These are phyloP conservation scores for Callopanchax toddi DNA, from an alignment of 2,113 vertebrate species.

Conservation along the genomic window DNA sequence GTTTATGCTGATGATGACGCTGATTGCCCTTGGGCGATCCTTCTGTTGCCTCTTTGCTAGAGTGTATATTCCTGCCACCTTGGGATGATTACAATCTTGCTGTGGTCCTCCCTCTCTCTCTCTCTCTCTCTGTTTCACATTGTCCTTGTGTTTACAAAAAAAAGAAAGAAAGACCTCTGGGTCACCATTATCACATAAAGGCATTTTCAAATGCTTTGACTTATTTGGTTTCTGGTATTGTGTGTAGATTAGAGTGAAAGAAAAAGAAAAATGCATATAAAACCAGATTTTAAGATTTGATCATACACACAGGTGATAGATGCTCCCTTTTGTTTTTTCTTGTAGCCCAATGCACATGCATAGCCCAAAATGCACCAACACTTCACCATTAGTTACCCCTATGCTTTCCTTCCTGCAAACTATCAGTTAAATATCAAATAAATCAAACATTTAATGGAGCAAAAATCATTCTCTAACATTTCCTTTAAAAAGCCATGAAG, in stretches of 20 bases:
- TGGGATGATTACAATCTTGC: conserved; percentile 46
- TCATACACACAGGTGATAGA: no score
- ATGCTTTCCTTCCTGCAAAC: no score
- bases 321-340: no score
- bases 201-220: conserved; percentile 16
- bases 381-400: no score
- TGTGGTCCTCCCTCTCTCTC: conserved; percentile 28
- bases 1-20: conserved; percentile 69
- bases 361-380: no score
- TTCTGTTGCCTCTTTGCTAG: conserved; percentile 54
- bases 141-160: conserved; percentile 25
- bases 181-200: conserved; percentile 39
- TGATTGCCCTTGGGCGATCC: conserved; percentile 58
- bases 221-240: conserved; percentile 28
- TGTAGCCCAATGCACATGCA: no score
- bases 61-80: conserved; percentile 33
- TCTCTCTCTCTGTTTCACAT: conserved; percentile 18
- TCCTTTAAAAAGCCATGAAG: no score
- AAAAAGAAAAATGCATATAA: background rate
- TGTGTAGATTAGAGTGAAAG: conserved; percentile 25
- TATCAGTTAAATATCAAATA: no score
- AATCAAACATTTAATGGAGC: no score
- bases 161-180: conserved; percentile 17
- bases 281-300: no score
- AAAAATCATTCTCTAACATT: no score